These are phyloP conservation scores for Steinernema khuongi DNA, from an alignment of 1,140 invertebrate genomes.

Conservation along the genomic window DNA sequence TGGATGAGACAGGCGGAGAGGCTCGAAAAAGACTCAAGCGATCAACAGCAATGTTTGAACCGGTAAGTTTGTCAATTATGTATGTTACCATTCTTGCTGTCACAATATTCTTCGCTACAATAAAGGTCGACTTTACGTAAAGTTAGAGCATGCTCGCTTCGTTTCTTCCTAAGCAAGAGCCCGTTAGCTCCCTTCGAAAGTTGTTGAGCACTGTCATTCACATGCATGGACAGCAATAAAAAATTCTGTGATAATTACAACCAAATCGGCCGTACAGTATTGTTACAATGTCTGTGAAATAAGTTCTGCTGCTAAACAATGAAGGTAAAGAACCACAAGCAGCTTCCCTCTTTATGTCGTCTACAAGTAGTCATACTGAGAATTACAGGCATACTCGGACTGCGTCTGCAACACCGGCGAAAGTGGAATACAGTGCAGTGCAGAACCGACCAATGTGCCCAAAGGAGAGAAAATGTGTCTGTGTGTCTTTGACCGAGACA, in stretches of 20 bases:
- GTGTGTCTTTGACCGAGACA: constrained; percentile 48
- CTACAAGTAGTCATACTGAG: neutral
- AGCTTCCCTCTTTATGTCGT: neutral
- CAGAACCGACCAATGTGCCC: neutral
- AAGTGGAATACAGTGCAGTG: neutral
- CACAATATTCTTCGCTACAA: no score
- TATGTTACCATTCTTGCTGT: no score
- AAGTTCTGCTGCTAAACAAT: no score
- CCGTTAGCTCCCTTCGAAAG: no score
- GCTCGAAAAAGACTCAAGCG: constrained; percentile 16
- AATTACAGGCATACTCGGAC: constrained; percentile 19
- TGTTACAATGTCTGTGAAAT: no score
- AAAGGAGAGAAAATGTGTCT: constrained; percentile 39
- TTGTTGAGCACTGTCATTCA: no score
- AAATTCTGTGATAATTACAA: no score
- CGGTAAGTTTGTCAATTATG: constrained; percentile 21
- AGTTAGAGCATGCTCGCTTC: no score
- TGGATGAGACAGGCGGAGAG: constrained; percentile 7
- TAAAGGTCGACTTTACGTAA: no score
- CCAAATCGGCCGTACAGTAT: no score
- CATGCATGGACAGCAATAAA: no score
- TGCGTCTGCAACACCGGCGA: constrained; percentile 30
- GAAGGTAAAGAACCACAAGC: constrained; percentile 7
- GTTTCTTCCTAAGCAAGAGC: no score
- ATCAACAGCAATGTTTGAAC: constrained; percentile 28